Evolutionary conservation across 2,113 vertebrate genomes (phyloP).

Genomic region (Chelonoidis abingdonii): DNA sequence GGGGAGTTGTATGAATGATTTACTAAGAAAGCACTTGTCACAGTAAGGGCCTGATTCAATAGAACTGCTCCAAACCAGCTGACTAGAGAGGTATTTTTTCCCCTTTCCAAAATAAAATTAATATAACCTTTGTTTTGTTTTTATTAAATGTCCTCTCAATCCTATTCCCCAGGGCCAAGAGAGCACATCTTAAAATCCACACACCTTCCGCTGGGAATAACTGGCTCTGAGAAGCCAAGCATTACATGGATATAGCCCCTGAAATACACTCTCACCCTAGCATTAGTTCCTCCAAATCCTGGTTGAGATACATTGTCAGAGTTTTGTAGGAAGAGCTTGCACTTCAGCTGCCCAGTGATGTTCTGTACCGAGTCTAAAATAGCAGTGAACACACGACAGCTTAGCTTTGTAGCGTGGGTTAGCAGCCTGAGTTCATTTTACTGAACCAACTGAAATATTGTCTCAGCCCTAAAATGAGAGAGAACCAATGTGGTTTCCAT

Average conservation of each 20-base stretch:
- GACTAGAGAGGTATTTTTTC: neutral
- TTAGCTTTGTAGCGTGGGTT: neutral
- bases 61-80: neutral
- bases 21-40: neutral
- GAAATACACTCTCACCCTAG: neutral
- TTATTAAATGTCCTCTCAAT: neutral
- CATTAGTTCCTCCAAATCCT: neutral
- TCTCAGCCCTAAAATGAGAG: neutral
- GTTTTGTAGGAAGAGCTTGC: neutral
- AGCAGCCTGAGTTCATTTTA: neutral
- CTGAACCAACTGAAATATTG: neutral
- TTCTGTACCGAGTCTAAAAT: neutral
- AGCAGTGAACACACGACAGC: neutral
- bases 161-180: neutral
- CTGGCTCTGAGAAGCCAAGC: neutral
- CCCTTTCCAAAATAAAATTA: neutral
- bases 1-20: neutral
- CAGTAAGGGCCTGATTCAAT: neutral
- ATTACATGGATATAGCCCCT: neutral
- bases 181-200: no score
- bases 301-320: neutral
- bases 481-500: neutral
- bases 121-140: accelerated
- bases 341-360: accelerated
- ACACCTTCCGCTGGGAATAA: neutral